Conservation (phyloP, 2,113 vertebrate genomes). For the Pimephales promelas region DNA sequence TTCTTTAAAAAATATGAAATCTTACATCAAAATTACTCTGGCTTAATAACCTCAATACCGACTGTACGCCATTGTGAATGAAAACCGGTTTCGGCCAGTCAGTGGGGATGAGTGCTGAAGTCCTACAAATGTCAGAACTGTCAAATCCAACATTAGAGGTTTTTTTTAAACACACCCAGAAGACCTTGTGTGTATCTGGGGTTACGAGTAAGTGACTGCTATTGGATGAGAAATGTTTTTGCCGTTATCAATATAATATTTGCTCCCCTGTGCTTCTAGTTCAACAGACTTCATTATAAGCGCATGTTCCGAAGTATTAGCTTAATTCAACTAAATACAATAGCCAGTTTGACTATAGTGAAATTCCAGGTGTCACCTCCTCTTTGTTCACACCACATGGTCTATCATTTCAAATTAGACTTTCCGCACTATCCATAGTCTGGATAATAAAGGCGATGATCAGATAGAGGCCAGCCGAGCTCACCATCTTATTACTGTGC, state of each 20-base stretch:
- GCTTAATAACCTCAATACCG: too few species aligned
- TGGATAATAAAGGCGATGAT: slow-evolving; percentile 16
- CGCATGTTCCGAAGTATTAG: background rate
- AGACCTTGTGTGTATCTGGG: background rate
- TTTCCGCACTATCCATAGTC: background rate
- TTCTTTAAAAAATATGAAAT: background rate
- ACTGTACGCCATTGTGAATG: background rate
- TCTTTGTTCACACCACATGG: slow-evolving; percentile 13
- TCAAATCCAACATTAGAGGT: background rate
- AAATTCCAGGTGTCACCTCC: background rate
- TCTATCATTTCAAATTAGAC: slow-evolving; percentile 26
- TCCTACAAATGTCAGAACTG: background rate
- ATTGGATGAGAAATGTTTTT: background rate
- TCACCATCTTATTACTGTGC: slow-evolving; percentile 36
- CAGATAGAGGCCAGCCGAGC: slow-evolving; percentile 30
- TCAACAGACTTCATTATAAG: background rate
- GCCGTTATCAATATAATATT: background rate
- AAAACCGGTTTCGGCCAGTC: background rate
- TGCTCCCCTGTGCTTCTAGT: background rate
- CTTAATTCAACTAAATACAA: background rate
- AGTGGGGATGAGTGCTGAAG: background rate
- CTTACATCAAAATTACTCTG: background rate
- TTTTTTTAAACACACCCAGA: background rate
- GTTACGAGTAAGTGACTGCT: too few species aligned
- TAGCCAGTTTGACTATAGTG: background rate